Percentiles rank a stretch among this genome's conserved stretches.
These are phyloP conservation scores for Drosophila meridiana DNA, from an alignment of 2,888 invertebrate species.

Conservation along the genomic window DNA sequence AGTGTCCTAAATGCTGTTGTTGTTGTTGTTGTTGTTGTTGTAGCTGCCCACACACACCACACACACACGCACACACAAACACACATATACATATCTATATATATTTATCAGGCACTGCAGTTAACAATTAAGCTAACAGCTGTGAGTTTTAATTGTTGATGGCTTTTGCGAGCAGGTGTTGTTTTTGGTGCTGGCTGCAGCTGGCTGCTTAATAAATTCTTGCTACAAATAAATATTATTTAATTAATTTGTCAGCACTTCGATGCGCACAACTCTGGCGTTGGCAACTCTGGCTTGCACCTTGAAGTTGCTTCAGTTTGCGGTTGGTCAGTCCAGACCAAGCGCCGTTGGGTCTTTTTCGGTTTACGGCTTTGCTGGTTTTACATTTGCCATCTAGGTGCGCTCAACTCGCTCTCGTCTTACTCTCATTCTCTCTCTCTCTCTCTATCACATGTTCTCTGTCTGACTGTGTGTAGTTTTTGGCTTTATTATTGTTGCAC, in stretches of 20 bases:
- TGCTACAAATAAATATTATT: conserved; percentile 68
- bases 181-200: conserved; percentile 5
- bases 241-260: conserved; percentile 67
- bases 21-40: conserved; percentile 46
- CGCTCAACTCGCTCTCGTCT: background rate
- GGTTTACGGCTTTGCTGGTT: conserved; percentile 37
- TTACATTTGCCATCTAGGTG: conserved; percentile 24
- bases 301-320: conserved; percentile 38
- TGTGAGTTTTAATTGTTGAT: conserved; percentile 59
- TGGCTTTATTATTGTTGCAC: conserved; percentile 58
- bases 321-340: conserved; percentile 3
- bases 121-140: conserved; percentile 78
- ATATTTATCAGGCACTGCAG: conserved; percentile 31
- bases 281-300: conserved; percentile 17
- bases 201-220: conserved; percentile 60
- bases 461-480: conserved; percentile 27
- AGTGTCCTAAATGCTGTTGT: conserved; percentile 60
- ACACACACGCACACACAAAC: background rate
- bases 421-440: conserved; percentile 14
- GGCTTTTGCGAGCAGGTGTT: conserved; percentile 15
- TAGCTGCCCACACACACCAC: conserved; percentile 5
- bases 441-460: conserved; percentile 22
- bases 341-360: conserved; percentile 16
- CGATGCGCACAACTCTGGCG: background rate
- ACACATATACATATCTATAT: background rate